Evolutionary conservation across 1,140 invertebrate genomes (phyloP).

Genomic region (Plodia interpunctella): DNA sequence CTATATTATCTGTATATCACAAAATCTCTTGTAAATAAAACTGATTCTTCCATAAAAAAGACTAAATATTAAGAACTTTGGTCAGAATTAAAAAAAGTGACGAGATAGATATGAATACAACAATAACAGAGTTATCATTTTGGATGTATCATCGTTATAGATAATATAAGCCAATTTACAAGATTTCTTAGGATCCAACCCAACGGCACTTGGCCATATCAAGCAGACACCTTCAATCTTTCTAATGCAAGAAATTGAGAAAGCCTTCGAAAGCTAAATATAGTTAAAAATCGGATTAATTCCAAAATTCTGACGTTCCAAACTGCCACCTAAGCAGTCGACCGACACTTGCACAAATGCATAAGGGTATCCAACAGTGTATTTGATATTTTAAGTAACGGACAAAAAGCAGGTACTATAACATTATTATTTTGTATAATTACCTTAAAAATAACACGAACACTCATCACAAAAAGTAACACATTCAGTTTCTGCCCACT

Average conservation of each 20-base stretch:
- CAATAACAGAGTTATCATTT: conserved; percentile 7
- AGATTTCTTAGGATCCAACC: conserved; percentile 19
- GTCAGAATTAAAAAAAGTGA: not conserved
- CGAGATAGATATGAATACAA: conserved; percentile 2
- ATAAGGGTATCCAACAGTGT: not conserved
- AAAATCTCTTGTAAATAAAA: too few relatives aligned
- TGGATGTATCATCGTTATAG: conserved; percentile 8
- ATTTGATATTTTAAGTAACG: not conserved
- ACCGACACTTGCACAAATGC: conserved; percentile 8
- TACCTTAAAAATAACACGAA: conserved; percentile 71
- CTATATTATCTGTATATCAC: too few relatives aligned
- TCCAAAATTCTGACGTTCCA: conserved; percentile 54
- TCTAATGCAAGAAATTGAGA: not conserved
- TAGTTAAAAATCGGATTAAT: conserved; percentile 9
- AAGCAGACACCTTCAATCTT: not conserved
- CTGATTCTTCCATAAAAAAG: not conserved
- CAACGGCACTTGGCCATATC: not conserved
- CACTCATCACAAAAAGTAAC: conserved; percentile 73
- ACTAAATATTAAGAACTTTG: conserved; percentile 6
- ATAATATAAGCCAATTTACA: not conserved
- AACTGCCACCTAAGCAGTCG: conserved; percentile 66
- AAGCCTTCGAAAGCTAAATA: not conserved
- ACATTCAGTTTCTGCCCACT: conserved; percentile 67
- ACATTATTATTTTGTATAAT: conserved; percentile 30
- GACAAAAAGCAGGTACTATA: conserved; percentile 2